Base-by-base conservation (phyloP, 1,140 invertebrate genomes). In the Trichonephila clavipes region DNA sequence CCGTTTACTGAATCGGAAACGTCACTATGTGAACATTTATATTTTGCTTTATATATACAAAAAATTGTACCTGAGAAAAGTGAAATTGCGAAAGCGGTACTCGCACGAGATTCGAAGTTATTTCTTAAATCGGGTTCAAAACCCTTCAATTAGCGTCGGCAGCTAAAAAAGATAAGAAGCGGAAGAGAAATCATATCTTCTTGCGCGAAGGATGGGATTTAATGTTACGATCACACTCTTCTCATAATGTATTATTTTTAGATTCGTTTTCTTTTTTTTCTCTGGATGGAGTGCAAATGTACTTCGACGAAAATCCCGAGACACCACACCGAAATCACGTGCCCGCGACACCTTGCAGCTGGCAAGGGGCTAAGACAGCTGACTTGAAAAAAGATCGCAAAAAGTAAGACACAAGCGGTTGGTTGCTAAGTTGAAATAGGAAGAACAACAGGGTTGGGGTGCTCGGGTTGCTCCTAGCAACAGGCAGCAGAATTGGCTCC, bases 171-270 rank as follows among this genome's bases (percentile, higher is more conserved):
- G 12, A n/a, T n/a, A n/a, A 62, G 7, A 21, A 62, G 24, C 66
- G 66, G 24, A 24, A 24, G n/a, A 14, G 24, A 51, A 51, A 12
- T 24, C 10, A 28, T 18, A 40, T 16, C 28, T 40, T 77, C 34
- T 40, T 77, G 8, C 28, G 24, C 28, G 69, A 77, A 19, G 69
- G 24, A 18, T 18, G 69, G 69, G 24, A 19, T 28, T 24, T 28
- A 40, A 77, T 77, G 28, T 77, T 77, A 28, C 28, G 69, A 40
- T 77, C 28, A 40, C n/a, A 12, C 24, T 24, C 24, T 34, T 14
- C 34, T 77, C 69, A 77, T 77, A 77, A 77, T 18, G 7, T 24
- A 40, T 77, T 77, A 77, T 77, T 77, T 77, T 77, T 77, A 77
- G 69, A 40, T 28, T 3, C 16, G 10, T 72, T 16, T 77, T 77